Evolutionary conservation across 2,113 vertebrate species (phyloP), one percentile per base, ranked within the genome.

Genomic region (Falco punctatus): DNA sequence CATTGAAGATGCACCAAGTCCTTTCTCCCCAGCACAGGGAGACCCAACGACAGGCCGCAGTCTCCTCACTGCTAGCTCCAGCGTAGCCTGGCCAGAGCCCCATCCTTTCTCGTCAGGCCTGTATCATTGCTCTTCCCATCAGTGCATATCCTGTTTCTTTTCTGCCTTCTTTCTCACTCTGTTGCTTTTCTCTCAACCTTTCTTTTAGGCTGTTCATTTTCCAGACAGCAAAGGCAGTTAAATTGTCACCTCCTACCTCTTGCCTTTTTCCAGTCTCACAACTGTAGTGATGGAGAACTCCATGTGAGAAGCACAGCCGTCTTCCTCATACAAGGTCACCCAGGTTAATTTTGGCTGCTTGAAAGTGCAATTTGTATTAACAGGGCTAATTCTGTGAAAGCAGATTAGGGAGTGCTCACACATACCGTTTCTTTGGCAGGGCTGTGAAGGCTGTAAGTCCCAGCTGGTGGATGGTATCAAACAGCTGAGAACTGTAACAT

Each of bases 171-270:
- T 91, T 79, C 83, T 89, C 81, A 33, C 26, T 42, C 72, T 46
- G 5, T 81, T 52, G 28, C 52, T 48, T 81, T 86, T 69, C 44
- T 82, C 44, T 71, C 91, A 70, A 42, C 24, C 44, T 67, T 92
- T 94, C 67, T 83, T 91, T 86, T 24, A 69, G 55, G 55, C 54
- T 54, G 51, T 73, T 95, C 72, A 22, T 61, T 97, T 92, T 86
- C 69, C 88, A 95, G 86, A 86, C 28, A 84, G 80, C 52, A 86
- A 80, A 88, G 71, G 66, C 79, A 92, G 80, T 91, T 91, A 78
- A 81, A 74, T n/a, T 91, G 64, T 74, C 55, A 86, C 51, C 42
- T 94, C 46, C 64, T 54, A 86, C 75, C 59, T 77, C 64, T 28
- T 86, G 62, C 30, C 49, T 84, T 94, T 93, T 94, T 92, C 79